phyloP scores from a whole-genome alignment of 2,797 vertebrate genomes.

The Tragelaphus oryx region DNA sequence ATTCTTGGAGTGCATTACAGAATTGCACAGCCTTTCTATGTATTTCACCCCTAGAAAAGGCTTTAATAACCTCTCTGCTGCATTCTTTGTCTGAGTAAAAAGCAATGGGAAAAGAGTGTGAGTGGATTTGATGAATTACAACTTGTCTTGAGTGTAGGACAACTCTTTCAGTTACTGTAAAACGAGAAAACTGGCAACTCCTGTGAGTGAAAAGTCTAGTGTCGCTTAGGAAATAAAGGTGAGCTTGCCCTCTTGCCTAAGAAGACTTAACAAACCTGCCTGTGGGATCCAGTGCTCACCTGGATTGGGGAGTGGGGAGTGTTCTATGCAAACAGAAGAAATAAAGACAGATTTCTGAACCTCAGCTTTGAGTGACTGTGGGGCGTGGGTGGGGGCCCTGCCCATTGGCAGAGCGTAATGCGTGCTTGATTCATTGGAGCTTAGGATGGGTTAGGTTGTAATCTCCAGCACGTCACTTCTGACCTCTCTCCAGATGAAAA shows the following conservation, averaged over 20 bases:
- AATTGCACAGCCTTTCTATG: slow-evolving; percentile 53
- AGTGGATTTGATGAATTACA: slow-evolving; percentile 59
- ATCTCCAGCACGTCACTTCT: neutral
- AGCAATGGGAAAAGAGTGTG: slow-evolving; percentile 16
- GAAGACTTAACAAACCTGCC: neutral
- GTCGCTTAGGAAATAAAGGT: neutral
- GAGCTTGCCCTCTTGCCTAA: neutral
- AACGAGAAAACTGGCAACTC: slow-evolving; percentile 28
- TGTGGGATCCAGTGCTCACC: neutral
- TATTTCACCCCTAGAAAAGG: slow-evolving; percentile 48
- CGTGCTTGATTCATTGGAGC: neutral
- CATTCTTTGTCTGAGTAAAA: slow-evolving; percentile 55
- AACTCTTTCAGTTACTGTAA: slow-evolving; percentile 51
- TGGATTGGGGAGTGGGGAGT: neutral
- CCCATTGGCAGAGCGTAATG: neutral
- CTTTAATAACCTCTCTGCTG: slow-evolving; percentile 65
- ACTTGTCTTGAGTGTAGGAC: slow-evolving; percentile 16
- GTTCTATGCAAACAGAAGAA: neutral
- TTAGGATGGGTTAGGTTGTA: neutral
- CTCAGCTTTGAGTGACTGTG: neutral
- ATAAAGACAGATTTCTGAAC: neutral
- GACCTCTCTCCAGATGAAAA: neutral
- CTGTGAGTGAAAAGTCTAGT: neutral
- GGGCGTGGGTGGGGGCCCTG: neutral
- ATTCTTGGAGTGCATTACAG: slow-evolving; percentile 59